Evolutionary conservation across 2,888 invertebrate genomes (phyloP).

Genomic region (Phlogophora meticulosa): DNA sequence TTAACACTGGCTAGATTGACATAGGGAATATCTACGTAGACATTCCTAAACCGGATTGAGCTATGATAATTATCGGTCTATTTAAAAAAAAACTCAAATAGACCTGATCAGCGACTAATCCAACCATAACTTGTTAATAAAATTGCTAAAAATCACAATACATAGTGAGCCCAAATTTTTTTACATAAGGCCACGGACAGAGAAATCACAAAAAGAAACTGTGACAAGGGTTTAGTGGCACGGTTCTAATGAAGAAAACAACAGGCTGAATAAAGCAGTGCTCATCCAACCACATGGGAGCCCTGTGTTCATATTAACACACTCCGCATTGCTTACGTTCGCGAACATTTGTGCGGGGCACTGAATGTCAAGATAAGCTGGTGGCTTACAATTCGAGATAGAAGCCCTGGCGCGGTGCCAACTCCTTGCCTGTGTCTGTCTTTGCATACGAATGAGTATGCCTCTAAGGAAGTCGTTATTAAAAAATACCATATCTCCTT

Average conservation of each 20-base stretch:
- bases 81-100: not conserved
- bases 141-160: slow-evolving; percentile 19
- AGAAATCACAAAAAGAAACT: slow-evolving; percentile 60
- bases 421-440: slow-evolving; percentile 75
- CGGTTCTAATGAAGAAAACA: slow-evolving; percentile 80
- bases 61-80: not conserved
- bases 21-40: fast-evolving
- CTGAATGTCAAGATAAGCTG: slow-evolving; percentile 74
- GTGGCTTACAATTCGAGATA: slow-evolving; percentile 78
- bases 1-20: not conserved
- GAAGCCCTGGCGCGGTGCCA: slow-evolving; percentile 80
- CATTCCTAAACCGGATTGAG: not conserved
- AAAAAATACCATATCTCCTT: slow-evolving; percentile 66
- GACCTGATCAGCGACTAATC: not conserved
- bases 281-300: slow-evolving; percentile 69
- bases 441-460: slow-evolving; percentile 68
- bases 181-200: slow-evolving; percentile 37
- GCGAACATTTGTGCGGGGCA: slow-evolving; percentile 62
- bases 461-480: slow-evolving; percentile 68
- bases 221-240: slow-evolving; percentile 70
- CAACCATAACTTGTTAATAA: slow-evolving; percentile 7
- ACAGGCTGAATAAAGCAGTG: slow-evolving; percentile 75
- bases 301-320: slow-evolving; percentile 67
- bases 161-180: slow-evolving; percentile 19
- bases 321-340: slow-evolving; percentile 55